phyloP scores from a whole-genome alignment of 2,113 vertebrate genomes.

The Phalacrocorax carbo region DNA sequence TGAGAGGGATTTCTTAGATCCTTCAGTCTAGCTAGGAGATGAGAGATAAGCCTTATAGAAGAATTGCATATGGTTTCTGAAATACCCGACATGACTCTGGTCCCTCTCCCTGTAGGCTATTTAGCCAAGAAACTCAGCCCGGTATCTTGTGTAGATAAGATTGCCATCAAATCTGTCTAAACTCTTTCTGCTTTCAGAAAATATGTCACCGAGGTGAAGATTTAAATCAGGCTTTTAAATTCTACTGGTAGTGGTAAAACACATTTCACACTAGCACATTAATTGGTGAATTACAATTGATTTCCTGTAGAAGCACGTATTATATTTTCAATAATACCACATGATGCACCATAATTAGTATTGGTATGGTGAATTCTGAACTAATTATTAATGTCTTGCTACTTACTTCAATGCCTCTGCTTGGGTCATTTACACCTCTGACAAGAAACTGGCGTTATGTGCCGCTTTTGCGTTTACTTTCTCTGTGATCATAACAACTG shows the following conservation, averaged over 20 bases:
- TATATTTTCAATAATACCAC: constrained; percentile 20
- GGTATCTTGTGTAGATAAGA: constrained; percentile 7
- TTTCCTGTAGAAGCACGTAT: constrained; percentile 13
- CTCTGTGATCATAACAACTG: neutral
- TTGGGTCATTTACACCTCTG: neutral
- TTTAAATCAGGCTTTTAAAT: constrained; percentile 32
- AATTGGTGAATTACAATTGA: constrained; percentile 29
- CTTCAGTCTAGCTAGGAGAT: neutral
- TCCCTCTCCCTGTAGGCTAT: neutral
- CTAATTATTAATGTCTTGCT: constrained; percentile 34
- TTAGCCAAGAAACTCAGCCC: neutral
- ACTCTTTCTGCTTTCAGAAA: constrained; percentile 11
- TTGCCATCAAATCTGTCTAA: constrained; percentile 11
- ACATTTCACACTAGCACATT: neutral
- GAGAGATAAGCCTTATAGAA: constrained; percentile 2
- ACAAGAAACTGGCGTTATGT: neutral
- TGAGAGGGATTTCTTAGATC: constrained; percentile 36
- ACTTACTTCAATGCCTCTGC: neutral
- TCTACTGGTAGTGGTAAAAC: constrained; percentile 9
- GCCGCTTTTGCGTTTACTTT: neutral
- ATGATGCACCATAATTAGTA: constrained; percentile 24
- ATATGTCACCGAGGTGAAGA: neutral
- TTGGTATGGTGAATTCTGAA: constrained; percentile 3
- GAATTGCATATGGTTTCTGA: neutral
- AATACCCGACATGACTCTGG: neutral